phyloP scores from a whole-genome alignment of 2,113 vertebrate species.

The Daboia siamensis region DNA sequence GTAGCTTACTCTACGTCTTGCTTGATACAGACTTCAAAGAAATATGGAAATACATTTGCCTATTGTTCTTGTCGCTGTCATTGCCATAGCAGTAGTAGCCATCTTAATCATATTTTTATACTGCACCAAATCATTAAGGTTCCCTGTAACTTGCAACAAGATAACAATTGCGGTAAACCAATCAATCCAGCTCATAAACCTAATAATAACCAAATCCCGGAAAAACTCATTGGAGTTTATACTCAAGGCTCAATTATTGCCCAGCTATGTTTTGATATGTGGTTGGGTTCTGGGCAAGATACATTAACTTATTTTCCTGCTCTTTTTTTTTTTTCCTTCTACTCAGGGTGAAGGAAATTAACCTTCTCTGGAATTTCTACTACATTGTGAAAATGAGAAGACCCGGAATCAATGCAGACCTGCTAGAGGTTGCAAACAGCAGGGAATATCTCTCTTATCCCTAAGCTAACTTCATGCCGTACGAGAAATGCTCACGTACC shows the following conservation, averaged over 20 bases:
- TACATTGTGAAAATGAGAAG: slow-evolving; percentile 29
- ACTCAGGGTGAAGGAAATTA: slow-evolving; percentile 60
- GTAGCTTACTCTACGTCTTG: not conserved
- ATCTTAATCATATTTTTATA: not conserved
- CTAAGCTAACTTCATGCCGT: slow-evolving; percentile 37
- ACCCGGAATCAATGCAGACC: slow-evolving; percentile 48
- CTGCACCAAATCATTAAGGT: not conserved
- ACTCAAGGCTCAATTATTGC: not conserved
- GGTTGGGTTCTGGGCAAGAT: not conserved
- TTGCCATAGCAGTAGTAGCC: not conserved
- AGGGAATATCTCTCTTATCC: slow-evolving; percentile 38
- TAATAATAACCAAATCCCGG: not conserved
- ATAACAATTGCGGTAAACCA: not conserved
- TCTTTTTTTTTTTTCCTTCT: slow-evolving; percentile 41
- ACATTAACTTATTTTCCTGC: slow-evolving; percentile 24
- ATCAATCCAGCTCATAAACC: not conserved
- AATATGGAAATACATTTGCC: not conserved
- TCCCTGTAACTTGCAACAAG: not conserved
- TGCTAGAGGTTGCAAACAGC: slow-evolving; percentile 36
- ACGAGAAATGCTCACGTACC: slow-evolving; percentile 46
- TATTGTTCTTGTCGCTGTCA: not conserved
- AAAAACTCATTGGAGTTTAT: not conserved
- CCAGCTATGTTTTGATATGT: not conserved
- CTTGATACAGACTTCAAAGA: not conserved
- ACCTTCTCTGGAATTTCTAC: slow-evolving; percentile 20